A percentile compares a stretch with the other conserved stretches of the same genome.
Evolutionary conservation across 1,140 invertebrate genomes (phyloP).

Genomic region (Nylanderia fulva): DNA sequence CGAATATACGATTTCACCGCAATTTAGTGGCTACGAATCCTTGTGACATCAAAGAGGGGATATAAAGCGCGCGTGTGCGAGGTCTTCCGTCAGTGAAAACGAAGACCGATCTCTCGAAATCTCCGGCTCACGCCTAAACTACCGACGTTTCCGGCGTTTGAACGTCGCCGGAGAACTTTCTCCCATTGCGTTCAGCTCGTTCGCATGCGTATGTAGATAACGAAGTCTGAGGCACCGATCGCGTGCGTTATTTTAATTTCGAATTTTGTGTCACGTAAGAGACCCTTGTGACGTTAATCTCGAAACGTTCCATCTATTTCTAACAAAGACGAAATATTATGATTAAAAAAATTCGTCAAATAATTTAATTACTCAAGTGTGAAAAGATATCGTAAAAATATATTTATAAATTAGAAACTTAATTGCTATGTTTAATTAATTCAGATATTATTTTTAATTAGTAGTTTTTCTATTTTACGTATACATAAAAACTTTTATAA

Average conservation of each 20-base stretch:
- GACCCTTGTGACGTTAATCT: background rate
- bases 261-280: constrained; percentile 28
- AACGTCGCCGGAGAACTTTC: constrained; percentile 61
- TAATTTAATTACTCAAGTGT: too few species aligned
- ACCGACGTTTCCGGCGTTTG: constrained; percentile 53
- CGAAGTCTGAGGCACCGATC: background rate
- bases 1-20: constrained; percentile 49
- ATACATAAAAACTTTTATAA: background rate
- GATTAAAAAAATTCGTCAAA: background rate
- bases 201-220: constrained; percentile 36
- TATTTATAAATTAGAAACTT: background rate
- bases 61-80: background rate
- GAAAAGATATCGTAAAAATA: background rate
- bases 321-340: background rate
- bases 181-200: constrained; percentile 29
- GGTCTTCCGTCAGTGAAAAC: constrained; percentile 63
- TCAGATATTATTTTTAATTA: background rate
- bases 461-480: background rate
- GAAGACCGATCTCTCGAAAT: constrained; percentile 54
- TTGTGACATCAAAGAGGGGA: constrained; percentile 10
- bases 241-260: constrained; percentile 41
- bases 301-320: constrained; percentile 20
- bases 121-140: background rate
- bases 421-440: background rate
- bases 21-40: background rate